These are phyloP conservation scores for Poecilia latipinna DNA, from an alignment of 2,113 vertebrate species.

Conservation along the genomic window DNA sequence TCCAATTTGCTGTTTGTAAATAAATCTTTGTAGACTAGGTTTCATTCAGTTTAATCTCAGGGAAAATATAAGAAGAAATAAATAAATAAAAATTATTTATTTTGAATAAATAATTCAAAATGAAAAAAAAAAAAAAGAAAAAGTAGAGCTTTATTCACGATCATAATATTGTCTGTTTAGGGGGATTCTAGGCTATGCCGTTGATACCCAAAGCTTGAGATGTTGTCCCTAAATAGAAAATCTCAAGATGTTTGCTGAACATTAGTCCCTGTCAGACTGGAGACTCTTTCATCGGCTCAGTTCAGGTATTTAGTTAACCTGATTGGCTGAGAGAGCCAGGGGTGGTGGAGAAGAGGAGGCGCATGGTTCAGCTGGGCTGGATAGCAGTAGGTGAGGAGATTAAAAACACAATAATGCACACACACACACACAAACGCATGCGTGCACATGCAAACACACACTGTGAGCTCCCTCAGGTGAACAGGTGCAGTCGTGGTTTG, in stretches of 20 bases:
- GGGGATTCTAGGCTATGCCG: background rate
- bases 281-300: constrained; percentile 59
- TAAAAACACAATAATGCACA: constrained; percentile 58
- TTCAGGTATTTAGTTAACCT: constrained; percentile 68
- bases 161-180: background rate
- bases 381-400: constrained; percentile 60
- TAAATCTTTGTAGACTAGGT: background rate
- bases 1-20: background rate
- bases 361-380: constrained; percentile 61
- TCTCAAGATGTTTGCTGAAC: constrained; percentile 54
- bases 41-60: too few relatives aligned
- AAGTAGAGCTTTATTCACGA: too few relatives aligned
- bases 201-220: background rate
- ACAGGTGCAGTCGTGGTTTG: constrained; percentile 77
- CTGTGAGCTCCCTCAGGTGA: constrained; percentile 73
- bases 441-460: constrained; percentile 49
- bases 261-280: constrained; percentile 49
- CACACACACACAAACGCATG: constrained; percentile 9
- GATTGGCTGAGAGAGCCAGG: constrained; percentile 55
- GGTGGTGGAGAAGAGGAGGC: background rate
- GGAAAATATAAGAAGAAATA: too few relatives aligned
- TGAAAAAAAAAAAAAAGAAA: too few relatives aligned
- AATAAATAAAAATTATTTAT: too few relatives aligned
- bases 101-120: too few relatives aligned
- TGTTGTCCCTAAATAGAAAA: constrained; percentile 28